Base-by-base conservation (phyloP, 2,113 vertebrate genomes). In the Nothocercus julius region DNA sequence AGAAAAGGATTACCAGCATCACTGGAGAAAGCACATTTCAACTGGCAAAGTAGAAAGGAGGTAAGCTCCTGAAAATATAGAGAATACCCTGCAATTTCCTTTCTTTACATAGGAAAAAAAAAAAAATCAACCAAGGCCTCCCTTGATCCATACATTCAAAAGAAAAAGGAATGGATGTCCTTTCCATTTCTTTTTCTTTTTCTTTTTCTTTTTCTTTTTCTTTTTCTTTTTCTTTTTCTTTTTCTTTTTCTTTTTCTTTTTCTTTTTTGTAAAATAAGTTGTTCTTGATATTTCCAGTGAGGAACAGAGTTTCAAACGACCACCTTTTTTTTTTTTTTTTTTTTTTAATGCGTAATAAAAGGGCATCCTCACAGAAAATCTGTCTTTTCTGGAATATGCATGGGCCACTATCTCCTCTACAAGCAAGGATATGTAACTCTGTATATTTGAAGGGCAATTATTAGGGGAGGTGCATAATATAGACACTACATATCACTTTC, bases 381-480 rank as follows among this genome's bases (percentile, higher is more conserved):
- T 24, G 28, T 9, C 8, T 54, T 91, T 94, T 63, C 80, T 87
- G 59, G 54, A 64, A 77, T 28, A 82, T 86, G 44, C 11, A 45
- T 32, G 40, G 34, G 58, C 82, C 70, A 80, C 64, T 42, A 10
- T 16, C 15, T 54, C 28, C 40, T 73, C 53, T 36, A 14, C 20
- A 86, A n/a, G n/a, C 81, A 67, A 70, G 69, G 24, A 16, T 59
- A 47, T 2, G 11, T 54, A 72, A 32, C 14, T 5, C 22, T 14
- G 25, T 38, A 44, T 38, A 8, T 24, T 36, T 44, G 59, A 89
- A 73, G 38, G 78, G 56, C 45, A 61, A 17, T 53, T 61, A 42
- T 28, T 58, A 67, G 81, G 27, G 70, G 56, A 77, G 15, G 12
- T 74, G 25, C 51, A 42, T 18, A 24, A 22, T 25, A n/a, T 0